A percentile compares a stretch with the other conserved stretches of the same genome.
These are phyloP conservation scores for Cerastis rubricosa DNA, from an alignment of 2,888 invertebrate genomes.

Conservation along the genomic window DNA sequence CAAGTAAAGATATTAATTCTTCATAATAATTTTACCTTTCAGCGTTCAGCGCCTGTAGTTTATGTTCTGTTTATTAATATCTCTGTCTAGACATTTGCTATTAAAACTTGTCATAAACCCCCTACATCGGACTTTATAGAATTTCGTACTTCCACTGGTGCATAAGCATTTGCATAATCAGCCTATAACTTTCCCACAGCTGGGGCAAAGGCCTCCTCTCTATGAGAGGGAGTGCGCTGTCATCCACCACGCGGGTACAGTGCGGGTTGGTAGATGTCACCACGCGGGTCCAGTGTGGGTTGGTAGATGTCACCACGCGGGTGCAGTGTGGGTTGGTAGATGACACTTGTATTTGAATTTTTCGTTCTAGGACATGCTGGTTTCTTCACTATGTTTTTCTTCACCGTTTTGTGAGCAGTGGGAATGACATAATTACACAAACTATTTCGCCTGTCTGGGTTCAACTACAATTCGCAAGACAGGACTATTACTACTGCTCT, in stretches of 20 bases:
- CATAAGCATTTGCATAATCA: not conserved
- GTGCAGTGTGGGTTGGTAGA: not conserved
- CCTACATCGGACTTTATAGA: not conserved
- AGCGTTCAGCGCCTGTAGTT: slow-evolving; percentile 27
- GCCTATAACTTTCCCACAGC: not conserved
- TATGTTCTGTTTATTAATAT: not conserved
- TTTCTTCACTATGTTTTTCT: not conserved
- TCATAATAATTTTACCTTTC: not conserved
- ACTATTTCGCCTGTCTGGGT: not conserved
- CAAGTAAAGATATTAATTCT: not conserved
- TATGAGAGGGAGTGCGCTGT: not conserved
- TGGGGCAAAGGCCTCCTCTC: not conserved
- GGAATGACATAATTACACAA: not conserved
- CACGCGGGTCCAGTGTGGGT: not conserved
- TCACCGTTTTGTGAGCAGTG: not conserved
- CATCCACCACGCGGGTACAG: not conserved
- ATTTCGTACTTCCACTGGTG: not conserved
- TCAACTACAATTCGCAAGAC: not conserved
- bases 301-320: not conserved
- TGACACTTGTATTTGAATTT: not conserved
- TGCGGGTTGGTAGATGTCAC: not conserved
- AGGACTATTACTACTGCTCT: not conserved
- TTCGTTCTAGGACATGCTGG: not conserved
- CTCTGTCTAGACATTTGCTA: slow-evolving; percentile 17
- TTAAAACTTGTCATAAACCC: not conserved